A percentile compares a stretch with the other conserved stretches of the same genome.
Evolutionary conservation across 2,888 invertebrate genomes (phyloP).

Genomic region (Heterodera filipjevi): DNA sequence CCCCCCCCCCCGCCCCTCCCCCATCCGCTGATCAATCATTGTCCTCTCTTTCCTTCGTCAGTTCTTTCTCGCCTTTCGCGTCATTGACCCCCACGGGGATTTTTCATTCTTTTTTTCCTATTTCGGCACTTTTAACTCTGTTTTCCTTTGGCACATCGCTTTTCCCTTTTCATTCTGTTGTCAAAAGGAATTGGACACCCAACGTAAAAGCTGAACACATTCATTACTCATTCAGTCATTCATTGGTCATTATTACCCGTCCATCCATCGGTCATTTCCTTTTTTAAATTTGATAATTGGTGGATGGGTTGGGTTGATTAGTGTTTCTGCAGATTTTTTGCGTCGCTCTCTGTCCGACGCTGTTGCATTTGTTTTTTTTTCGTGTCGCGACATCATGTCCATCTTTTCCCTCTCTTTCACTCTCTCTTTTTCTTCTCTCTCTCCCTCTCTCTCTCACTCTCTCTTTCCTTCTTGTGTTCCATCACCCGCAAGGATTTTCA

Average conservation of each 20-base stretch:
- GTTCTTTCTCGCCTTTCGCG: neutral
- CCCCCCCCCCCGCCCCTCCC: neutral
- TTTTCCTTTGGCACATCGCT: neutral
- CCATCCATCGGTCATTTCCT: neutral
- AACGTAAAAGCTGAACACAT: neutral
- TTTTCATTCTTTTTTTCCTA: neutral
- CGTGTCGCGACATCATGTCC: neutral
- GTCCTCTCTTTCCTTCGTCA: neutral
- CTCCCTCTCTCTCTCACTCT: neutral
- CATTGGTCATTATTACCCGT: neutral
- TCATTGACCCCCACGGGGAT: neutral
- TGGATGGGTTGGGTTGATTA: neutral
- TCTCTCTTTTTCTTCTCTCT: neutral
- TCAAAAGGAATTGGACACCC: neutral
- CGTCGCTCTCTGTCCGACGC: neutral
- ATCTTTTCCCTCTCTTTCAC: no score
- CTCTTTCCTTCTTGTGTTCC: neutral
- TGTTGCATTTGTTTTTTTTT: neutral
- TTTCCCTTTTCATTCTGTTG: neutral
- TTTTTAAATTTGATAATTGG: conserved; percentile 6
- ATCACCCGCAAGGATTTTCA: no score
- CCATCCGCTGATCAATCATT: neutral
- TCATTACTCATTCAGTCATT: neutral
- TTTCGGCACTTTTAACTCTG: neutral
- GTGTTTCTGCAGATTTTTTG: neutral